Conservation (phyloP, 2,888 invertebrate species). For the Spodoptera exigua region DNA sequence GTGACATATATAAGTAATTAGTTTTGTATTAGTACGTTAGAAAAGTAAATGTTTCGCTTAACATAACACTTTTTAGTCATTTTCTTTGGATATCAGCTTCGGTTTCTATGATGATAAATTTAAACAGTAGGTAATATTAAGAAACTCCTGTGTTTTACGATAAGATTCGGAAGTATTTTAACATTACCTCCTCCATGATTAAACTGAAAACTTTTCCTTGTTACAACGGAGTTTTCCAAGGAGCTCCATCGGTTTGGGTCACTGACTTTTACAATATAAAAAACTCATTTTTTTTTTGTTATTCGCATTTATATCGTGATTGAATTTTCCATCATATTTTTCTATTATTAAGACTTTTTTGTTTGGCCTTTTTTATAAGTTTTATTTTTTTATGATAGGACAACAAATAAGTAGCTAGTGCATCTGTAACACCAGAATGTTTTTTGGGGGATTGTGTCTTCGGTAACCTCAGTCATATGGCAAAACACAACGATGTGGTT, state of each 20-base stretch:
- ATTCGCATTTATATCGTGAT: background rate
- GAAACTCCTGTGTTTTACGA: conserved; percentile 41
- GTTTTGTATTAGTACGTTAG: too few species aligned
- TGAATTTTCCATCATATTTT: conserved; percentile 4
- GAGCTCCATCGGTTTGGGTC: conserved; percentile 22
- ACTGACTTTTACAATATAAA: conserved; percentile 24
- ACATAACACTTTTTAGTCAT: conserved; percentile 1
- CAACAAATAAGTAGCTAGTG: too few species aligned
- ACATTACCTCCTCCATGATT: conserved; percentile 31
- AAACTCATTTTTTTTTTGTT: too few species aligned
- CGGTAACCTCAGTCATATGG: too few species aligned
- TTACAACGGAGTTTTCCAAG: conserved; percentile 14
- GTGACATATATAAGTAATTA: too few species aligned
- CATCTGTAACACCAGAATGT: too few species aligned
- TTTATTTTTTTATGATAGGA: too few species aligned
- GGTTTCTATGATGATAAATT: too few species aligned
- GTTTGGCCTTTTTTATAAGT: too few species aligned
- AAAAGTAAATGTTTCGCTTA: background rate
- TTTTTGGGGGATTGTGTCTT: too few species aligned
- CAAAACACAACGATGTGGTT: too few species aligned
- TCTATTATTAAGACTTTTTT: background rate
- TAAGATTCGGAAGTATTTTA: conserved; percentile 29
- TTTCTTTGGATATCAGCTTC: too few species aligned
- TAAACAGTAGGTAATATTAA: conserved; percentile 39
- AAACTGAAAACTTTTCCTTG: conserved; percentile 41